A percentile compares a stretch with the other conserved stretches of the same genome.
These are phyloP conservation scores for Buathra laborator DNA, from an alignment of 2,888 invertebrate species.

Conservation along the genomic window DNA sequence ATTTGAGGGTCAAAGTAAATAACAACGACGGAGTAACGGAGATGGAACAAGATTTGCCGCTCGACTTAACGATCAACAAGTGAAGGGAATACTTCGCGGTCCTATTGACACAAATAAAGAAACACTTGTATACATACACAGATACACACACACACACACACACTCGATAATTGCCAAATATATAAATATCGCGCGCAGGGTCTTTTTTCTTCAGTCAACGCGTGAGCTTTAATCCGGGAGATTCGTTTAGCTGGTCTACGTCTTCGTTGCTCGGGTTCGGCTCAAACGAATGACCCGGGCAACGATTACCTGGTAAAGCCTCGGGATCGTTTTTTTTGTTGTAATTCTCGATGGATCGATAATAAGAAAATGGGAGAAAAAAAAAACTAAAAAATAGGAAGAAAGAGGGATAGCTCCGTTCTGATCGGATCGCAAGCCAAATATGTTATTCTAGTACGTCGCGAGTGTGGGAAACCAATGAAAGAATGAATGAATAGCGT, in stretches of 20 bases:
- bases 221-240: constrained; percentile 54
- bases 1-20: constrained; percentile 85
- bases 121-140: neutral
- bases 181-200: constrained; percentile 31
- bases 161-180: constrained; percentile 62
- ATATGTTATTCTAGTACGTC: constrained; percentile 74
- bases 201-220: constrained; percentile 11
- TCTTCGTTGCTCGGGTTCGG: constrained; percentile 70
- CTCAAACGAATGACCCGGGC: constrained; percentile 57
- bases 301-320: constrained; percentile 67
- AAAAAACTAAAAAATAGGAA: constrained; percentile 14
- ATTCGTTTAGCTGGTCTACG: constrained; percentile 72
- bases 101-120: neutral
- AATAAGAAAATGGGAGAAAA: constrained; percentile 6
- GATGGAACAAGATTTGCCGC: constrained; percentile 84
- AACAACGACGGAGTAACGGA: constrained; percentile 78
- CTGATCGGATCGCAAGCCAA: constrained; percentile 80
- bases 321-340: constrained; percentile 47
- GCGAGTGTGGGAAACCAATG: constrained; percentile 38
- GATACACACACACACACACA: neutral
- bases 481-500: constrained; percentile 2
- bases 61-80: constrained; percentile 85
- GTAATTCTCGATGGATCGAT: constrained; percentile 7
- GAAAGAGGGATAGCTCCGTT: constrained; percentile 61
- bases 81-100: constrained; percentile 67